Evolutionary conservation across 2,888 invertebrate species (phyloP), one percentile per base, ranked within the genome.

Genomic region (Mellilla xanthometata): DNA sequence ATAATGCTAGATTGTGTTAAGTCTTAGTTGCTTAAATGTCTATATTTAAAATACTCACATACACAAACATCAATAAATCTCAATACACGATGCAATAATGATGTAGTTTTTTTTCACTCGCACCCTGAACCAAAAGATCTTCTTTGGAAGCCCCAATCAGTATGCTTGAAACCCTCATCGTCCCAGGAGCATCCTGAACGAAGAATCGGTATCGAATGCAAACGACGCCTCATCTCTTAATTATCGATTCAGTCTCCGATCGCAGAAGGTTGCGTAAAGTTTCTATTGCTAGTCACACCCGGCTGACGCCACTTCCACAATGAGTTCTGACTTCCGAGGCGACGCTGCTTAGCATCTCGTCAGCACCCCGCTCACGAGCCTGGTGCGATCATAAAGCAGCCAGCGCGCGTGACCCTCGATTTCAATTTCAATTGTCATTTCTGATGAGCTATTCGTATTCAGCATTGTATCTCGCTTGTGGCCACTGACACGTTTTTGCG

Each of bases 251-350:
- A 57, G 41, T 31, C 33, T 49, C 46, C 54, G 57, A 56, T 46
- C 56, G 54, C 29, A 43, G 62, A 68, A 68, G 63, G 62, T 70
- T 72, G 64, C 62, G 59, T 62, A 60, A 63, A 62, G 42, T 40
- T 50, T 52, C 43, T 50, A 65, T 73, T 71, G 59, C 57, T 55
- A 72, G 70, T 73, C 73, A 39, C 47, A 26, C 23, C 38, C 33
- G 30, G 46, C 46, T 49, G 10, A 42, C 50, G 45, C 59, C 62
- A 66, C 69, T 73, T 74, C 72, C 72, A 72, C 67, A 50, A 53
- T 52, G 47, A 53, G 56, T 51, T 56, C 54, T 56, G 49, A 70
- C 77, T 76, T 80, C 77, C 76, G 76, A 75, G 65, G 63, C 58
- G 59, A 65, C 44, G 38, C 41, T 43, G 43, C 49, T 52, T 49